phyloP scores from a whole-genome alignment of 2,113 vertebrate species.

The Nesoenas mayeri region DNA sequence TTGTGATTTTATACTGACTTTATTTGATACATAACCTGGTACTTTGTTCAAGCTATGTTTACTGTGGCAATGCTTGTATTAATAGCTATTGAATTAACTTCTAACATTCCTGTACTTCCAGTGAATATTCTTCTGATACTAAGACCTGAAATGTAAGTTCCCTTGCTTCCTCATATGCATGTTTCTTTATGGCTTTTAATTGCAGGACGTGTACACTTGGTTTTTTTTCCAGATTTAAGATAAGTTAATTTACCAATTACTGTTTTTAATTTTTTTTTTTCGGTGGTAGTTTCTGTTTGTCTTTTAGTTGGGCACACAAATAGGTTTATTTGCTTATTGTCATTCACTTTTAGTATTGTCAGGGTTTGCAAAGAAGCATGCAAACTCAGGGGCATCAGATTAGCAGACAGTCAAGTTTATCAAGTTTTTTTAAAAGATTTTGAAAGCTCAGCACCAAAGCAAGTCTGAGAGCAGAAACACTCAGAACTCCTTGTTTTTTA shows the following conservation, averaged over 20 bases:
- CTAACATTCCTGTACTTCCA: constrained; percentile 43
- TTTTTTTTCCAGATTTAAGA: not conserved
- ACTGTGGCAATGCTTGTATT: constrained; percentile 27
- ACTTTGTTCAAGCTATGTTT: constrained; percentile 62
- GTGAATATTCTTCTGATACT: constrained; percentile 24
- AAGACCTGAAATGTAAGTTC: constrained; percentile 6
- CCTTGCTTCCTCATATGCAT: not conserved
- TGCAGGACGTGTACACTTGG: not conserved
- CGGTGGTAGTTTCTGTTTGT: not conserved
- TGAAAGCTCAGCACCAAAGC: not conserved
- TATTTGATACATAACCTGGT: constrained; percentile 44
- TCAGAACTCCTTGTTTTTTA: not conserved
- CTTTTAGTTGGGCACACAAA: not conserved
- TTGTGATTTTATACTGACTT: constrained; percentile 48
- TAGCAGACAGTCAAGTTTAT: constrained; percentile 15
- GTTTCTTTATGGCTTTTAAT: not conserved
- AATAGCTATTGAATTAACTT: not conserved
- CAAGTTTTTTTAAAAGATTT: not conserved
- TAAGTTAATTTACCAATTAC: not conserved
- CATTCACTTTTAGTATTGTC: not conserved
- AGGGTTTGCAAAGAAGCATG: constrained; percentile 35
- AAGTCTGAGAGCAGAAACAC: not conserved
- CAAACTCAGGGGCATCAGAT: not conserved
- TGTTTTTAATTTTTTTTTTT: not conserved
- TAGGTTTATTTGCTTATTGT: not conserved